Base-by-base conservation (phyloP, 2,797 vertebrate species). In the Pyrocephalus nanus region DNA sequence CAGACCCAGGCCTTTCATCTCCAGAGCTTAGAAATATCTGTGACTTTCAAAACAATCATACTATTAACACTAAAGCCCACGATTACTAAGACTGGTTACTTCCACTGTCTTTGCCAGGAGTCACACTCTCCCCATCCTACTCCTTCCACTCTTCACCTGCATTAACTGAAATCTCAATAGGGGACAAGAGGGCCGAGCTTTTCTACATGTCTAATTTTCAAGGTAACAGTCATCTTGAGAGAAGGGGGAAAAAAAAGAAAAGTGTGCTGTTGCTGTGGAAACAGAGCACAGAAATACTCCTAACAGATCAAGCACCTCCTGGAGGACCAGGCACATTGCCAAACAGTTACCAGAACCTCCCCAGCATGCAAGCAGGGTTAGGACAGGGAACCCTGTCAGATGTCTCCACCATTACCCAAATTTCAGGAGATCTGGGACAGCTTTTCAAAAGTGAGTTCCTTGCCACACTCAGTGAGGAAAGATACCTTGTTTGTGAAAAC, bases 251-350 rank as follows among this genome's bases (percentile, higher is more conserved):
- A 29, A 66, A 22, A 29, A 66, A 34, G 1, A 15, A 22, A 69
- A 72, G 38, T 45, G 58, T 90, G 82, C 70, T 88, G 87, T 91
- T 96, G 89, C 87, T 77, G 55, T 86, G 73, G 93, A 92, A 96
- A 93, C 79, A 51, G 47, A 74, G 75, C 34, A 86, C 50, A 93
- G 86, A 93, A 90, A 62, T 71, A 64, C 27, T 70, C 34, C 47
- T 51, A 19, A 72, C 29, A 62, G 58, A 88, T 53, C 82, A 60
- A 73, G 34, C 18, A 73, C 16, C 57, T 69, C 79, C 48, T 9
- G 16, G 36, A 95, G 69, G 51, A 90, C 32, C 34, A 45, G 80
- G 47, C 57, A 92, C 53, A 34, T 1, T 2, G 7, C 51, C 8
- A 1, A 83, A 65, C 61, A 62, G 81, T 20, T 77, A 53, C 18